These are phyloP conservation scores for Delichon dasypus DNA, from an alignment of 2,797 vertebrate species.

Conservation along the genomic window DNA sequence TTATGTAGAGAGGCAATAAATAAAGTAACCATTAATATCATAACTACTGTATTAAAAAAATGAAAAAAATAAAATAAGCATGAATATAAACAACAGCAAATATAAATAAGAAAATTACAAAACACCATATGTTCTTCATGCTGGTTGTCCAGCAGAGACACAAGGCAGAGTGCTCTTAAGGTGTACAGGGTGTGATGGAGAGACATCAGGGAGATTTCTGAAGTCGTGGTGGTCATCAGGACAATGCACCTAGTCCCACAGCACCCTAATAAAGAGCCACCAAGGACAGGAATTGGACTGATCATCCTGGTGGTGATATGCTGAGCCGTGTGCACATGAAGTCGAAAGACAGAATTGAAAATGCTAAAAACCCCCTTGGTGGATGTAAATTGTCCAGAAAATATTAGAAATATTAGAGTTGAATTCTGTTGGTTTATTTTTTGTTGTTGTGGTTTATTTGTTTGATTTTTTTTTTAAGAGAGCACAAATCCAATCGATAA, in stretches of 20 bases:
- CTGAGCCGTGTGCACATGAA: neutral
- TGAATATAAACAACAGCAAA: neutral
- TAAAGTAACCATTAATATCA: neutral
- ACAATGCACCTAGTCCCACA: neutral
- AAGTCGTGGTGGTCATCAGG: neutral
- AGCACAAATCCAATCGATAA: neutral
- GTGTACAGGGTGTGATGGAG: neutral
- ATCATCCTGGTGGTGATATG: accelerated
- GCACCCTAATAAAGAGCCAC: neutral
- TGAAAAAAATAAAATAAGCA: neutral
- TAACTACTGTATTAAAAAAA: neutral
- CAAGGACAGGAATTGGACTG: neutral
- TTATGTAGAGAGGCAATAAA: neutral
- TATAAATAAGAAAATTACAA: neutral
- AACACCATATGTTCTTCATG: neutral
- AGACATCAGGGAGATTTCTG: neutral
- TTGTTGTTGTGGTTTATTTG: neutral
- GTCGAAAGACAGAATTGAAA: neutral
- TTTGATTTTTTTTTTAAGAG: neutral
- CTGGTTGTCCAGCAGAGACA: neutral
- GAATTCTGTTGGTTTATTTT: neutral
- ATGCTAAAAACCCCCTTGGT: neutral
- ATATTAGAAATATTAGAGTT: neutral
- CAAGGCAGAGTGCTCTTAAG: neutral
- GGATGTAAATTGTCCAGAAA: neutral